These are phyloP conservation scores for Synanceia verrucosa DNA, from an alignment of 2,797 vertebrate genomes.

Conservation along the genomic window DNA sequence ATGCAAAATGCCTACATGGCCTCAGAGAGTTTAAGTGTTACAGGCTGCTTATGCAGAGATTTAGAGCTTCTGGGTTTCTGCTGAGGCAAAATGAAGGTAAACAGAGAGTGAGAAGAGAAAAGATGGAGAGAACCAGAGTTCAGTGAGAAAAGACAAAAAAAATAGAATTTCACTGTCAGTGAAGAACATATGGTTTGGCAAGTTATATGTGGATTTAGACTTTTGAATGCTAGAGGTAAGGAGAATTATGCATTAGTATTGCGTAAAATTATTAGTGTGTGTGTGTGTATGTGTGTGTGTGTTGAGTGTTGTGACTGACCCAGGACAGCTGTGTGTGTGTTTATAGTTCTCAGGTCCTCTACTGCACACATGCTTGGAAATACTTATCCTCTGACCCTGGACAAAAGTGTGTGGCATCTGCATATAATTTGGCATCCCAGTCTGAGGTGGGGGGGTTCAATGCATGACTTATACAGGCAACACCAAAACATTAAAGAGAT, in stretches of 20 bases:
- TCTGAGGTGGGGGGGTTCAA: neutral
- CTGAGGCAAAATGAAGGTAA: neutral
- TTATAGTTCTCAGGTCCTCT: conserved; percentile 52
- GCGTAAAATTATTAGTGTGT: neutral
- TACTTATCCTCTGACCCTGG: conserved; percentile 66
- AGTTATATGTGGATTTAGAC: neutral
- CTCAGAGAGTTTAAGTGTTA: conserved; percentile 1
- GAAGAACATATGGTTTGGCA: conserved; percentile 3
- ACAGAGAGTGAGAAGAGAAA: neutral
- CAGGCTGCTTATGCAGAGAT: neutral
- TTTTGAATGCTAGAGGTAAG: conserved; percentile 2
- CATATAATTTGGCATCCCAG: conserved; percentile 23
- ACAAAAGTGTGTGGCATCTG: conserved; percentile 47
- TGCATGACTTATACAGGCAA: conserved; percentile 11
- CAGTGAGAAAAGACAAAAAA: neutral
- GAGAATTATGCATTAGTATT: neutral
- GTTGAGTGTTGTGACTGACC: conserved; percentile 37
- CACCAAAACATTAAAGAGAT: conserved; percentile 1
- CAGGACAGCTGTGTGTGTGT: conserved; percentile 66
- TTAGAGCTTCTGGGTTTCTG: neutral
- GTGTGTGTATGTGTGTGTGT: neutral
- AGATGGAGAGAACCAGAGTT: neutral
- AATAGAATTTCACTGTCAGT: conserved; percentile 1
- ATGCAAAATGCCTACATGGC: neutral
- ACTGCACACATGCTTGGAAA: conserved; percentile 64